Evolutionary conservation across 2,888 invertebrate genomes (phyloP).

Genomic region (Rhamnusium bicolor): DNA sequence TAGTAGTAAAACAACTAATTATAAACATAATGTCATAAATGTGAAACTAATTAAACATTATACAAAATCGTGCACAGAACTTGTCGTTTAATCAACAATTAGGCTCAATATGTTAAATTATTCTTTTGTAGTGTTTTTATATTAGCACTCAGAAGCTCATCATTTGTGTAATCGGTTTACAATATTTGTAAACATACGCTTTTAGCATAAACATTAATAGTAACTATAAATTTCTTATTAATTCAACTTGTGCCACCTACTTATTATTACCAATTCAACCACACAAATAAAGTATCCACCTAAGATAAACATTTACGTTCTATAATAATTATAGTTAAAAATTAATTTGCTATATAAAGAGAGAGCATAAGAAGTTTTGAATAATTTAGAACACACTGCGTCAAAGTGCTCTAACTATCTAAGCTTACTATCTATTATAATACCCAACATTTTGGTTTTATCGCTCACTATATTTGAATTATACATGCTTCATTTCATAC

Average conservation of each 20-base stretch:
- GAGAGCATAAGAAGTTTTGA: no score
- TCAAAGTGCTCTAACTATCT: no score
- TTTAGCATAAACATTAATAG: neutral
- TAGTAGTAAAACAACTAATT: neutral
- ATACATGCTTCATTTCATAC: no score
- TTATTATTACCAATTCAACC: no score
- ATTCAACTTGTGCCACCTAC: neutral
- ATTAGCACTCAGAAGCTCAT: neutral
- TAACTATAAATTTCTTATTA: neutral
- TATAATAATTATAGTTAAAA: no score
- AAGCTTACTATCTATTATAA: no score
- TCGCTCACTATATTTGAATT: no score
- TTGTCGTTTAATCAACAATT: neutral
- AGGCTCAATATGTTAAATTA: neutral
- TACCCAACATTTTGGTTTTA: no score
- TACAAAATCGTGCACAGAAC: neutral
- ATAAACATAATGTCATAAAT: neutral
- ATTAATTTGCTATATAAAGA: no score
- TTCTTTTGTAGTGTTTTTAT: constrained; percentile 1
- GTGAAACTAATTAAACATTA: constrained; percentile 1
- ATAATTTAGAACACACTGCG: no score
- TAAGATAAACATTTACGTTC: no score
- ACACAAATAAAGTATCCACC: no score
- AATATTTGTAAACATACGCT: neutral
- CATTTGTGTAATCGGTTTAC: constrained; percentile 2